These are phyloP conservation scores for Rattus norvegicus DNA, from an alignment of 2,113 vertebrate genomes.

Conservation along the genomic window GRCr8 NC_086019.1:188846001-188846500, in stretches of 20 bases:
- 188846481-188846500: background rate
- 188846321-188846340: conserved; percentile 22
- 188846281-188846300: conserved; percentile 35
- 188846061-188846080: background rate
- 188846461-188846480: background rate
- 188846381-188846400: background rate
- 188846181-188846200: background rate
- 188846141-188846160: background rate
- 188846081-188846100: background rate
- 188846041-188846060: background rate
- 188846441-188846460: background rate
- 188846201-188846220: background rate
- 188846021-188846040: background rate
- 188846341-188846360: conserved; percentile 29
- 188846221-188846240: background rate
- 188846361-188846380: background rate
- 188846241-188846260: conserved; percentile 20
- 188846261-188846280: background rate
- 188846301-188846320: background rate
- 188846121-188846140: background rate
- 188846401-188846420: background rate
- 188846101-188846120: background rate
- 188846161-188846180: too few relatives aligned
- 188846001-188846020: background rate
- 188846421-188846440: background rate